Base-by-base conservation (phyloP, 2,888 invertebrate genomes). In the Biston stratarius region DNA sequence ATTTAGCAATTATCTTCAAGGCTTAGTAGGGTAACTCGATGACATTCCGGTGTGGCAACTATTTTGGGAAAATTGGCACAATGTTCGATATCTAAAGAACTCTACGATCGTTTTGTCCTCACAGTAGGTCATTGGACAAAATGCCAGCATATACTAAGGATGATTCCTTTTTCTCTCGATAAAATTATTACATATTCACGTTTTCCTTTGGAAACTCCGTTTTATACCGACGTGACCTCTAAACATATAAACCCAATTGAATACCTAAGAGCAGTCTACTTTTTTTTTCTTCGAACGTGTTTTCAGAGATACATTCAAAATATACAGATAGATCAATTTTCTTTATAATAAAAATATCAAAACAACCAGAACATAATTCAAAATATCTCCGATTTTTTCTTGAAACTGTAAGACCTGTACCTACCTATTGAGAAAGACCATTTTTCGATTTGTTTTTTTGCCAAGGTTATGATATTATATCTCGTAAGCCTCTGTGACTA, bases 41-140 rank as follows among this genome's bases (percentile, higher is more conserved):
- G 61, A 61, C 45, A 53, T 62, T 62, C 40, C 14, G 47, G 40
- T 14, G 55, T 47, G 36, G 6, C 15, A 5, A 36, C 36, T 61
- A 53, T 61, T 61, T 61, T n/a, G 12, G 11, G 11, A 24, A 48
- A 56, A 48, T 62, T 55, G 47, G 55, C 61, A 55, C 40, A 42
- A 56, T 12, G 38, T 55, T 45, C 57, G 57, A 57, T 34, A 34
- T 14, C 45, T 45, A 34, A 45, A 57, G 34, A 57, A 34, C 57
- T 14, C 45, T 36, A 34, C 45, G 45, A 45, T 14, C 45, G 57
- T 12, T 34, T 45, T 45, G 24, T 45, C 45, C 45, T 45, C 34
- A 9, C 38, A 33, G 6, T 1, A 45, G n/a, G 44, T 14, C 57
- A 45, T 34, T 56, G n/a, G 33, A 51, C 34, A 51, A 51, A 51